phyloP scores from a whole-genome alignment of 2,888 invertebrate genomes.

The Acanthopleura granulata region DNA sequence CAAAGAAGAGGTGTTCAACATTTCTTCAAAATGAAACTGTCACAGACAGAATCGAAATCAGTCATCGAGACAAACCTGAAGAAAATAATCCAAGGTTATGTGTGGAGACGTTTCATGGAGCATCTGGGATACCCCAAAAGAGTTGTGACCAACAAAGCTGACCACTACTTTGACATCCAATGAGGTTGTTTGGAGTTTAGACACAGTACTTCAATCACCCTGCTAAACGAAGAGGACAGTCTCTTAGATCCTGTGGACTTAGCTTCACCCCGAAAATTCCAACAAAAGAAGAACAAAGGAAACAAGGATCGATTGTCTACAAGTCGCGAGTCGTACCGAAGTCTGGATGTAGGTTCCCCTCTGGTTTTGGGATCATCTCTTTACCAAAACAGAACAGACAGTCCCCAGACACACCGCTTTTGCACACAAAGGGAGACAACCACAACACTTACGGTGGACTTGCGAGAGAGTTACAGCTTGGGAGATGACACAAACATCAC shows the following conservation, averaged over 20 bases:
- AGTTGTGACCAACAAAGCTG: neutral
- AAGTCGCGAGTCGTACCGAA: neutral
- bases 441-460: neutral
- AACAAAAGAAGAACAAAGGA: neutral
- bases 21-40: too few species aligned
- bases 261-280: neutral
- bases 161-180: neutral
- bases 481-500: neutral
- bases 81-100: neutral
- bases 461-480: neutral
- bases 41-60: too few species aligned
- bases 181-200: neutral
- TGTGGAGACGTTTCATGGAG: conserved; percentile 4
- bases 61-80: neutral
- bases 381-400: neutral
- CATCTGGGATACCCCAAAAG: neutral
- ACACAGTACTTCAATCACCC: neutral
- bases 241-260: neutral
- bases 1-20: neutral
- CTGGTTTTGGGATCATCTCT: neutral
- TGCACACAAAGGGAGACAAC: neutral
- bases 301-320: neutral
- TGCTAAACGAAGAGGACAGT: neutral
- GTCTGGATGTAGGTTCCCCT: conserved; percentile 1
- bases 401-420: neutral